Conservation (phyloP, 2,797 vertebrate species). For the Tadarida brasiliensis region DNA sequence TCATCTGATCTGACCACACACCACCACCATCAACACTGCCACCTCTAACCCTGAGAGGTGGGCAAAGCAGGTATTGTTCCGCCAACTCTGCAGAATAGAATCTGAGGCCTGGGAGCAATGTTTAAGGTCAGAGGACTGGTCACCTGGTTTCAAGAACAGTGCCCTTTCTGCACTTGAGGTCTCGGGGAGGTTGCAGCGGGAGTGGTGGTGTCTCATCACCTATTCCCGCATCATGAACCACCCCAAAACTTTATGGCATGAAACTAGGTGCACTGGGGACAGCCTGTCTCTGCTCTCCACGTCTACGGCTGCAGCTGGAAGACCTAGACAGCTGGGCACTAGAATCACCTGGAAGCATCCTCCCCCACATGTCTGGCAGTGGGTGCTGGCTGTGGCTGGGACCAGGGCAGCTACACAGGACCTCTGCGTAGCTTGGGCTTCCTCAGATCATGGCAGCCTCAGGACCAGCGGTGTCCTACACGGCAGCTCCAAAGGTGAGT, state of each 20-base stretch:
- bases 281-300: not conserved
- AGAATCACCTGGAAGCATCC: not conserved
- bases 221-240: not conserved
- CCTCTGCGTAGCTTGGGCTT: no score
- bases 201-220: no score
- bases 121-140: not conserved
- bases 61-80: not conserved
- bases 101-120: no score
- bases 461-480: not conserved
- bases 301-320: not conserved
- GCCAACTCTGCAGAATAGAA: not conserved
- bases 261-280: rapidly evolving
- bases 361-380: not conserved
- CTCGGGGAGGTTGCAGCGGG: not conserved
- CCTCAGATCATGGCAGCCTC: not conserved
- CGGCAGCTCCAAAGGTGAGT: no score
- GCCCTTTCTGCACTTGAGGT: not conserved
- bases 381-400: no score
- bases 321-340: not conserved
- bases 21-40: not conserved
- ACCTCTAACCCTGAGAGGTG: not conserved
- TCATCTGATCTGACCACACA: not conserved
- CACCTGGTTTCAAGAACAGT: not conserved
- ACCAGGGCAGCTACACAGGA: no score
- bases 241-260: not conserved